Evolutionary conservation across 2,888 invertebrate genomes (phyloP).

Genomic region (Habroteleia sp.): DNA sequence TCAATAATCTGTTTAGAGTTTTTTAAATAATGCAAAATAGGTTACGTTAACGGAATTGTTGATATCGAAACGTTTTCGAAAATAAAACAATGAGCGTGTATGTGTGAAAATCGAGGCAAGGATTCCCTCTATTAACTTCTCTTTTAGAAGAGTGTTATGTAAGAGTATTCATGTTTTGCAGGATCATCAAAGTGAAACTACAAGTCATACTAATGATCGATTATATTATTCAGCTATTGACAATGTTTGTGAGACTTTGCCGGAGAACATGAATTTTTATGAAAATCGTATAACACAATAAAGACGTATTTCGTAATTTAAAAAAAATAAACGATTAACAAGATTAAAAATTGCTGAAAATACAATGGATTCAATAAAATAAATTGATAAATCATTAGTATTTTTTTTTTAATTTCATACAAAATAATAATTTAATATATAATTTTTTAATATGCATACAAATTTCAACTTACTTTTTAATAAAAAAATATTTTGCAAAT

Average conservation of each 20-base stretch:
- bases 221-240: conserved; percentile 51
- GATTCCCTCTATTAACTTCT: conserved; percentile 35
- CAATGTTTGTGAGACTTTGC: conserved; percentile 19
- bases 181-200: conserved; percentile 50
- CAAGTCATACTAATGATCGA: conserved; percentile 59
- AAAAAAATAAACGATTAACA: too few species aligned
- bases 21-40: conserved; percentile 39
- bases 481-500: too few species aligned
- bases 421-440: too few species aligned
- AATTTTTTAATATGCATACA: too few species aligned
- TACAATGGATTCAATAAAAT: too few species aligned
- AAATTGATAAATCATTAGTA: too few species aligned
- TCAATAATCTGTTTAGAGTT: conserved; percentile 23
- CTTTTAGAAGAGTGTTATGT: conserved; percentile 20
- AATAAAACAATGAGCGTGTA: conserved; percentile 38
- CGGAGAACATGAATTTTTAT: conserved; percentile 14
- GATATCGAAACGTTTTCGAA: conserved; percentile 24
- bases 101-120: conserved; percentile 7
- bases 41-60: conserved; percentile 42
- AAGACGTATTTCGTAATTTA: conserved; percentile 26
- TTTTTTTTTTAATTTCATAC: too few species aligned
- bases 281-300: conserved; percentile 22
- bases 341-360: too few species aligned
- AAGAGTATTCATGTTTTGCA: conserved; percentile 43
- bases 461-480: too few species aligned